A percentile compares a stretch with the other conserved stretches of the same genome.
Conservation (phyloP, 37 sponge, comb jelly and placozoan genomes). For the Halisarca cf. caerulea region DNA sequence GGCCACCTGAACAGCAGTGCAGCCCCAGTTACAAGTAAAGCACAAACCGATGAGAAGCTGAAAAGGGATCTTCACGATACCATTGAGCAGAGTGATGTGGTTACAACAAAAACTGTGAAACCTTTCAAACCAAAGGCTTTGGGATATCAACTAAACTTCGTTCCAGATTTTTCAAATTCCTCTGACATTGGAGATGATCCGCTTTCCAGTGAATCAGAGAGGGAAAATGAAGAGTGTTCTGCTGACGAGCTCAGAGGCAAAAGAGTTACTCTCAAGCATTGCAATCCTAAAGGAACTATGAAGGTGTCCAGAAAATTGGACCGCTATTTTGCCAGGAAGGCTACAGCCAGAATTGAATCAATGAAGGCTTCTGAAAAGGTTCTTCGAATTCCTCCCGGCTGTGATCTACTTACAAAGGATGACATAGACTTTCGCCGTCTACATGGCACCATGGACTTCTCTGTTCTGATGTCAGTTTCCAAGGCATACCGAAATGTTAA, state of each 20-base stretch:
- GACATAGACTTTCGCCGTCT: slow-evolving; percentile 35
- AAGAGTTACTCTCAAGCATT: background rate
- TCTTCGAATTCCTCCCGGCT: background rate
- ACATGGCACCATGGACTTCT: slow-evolving; percentile 50
- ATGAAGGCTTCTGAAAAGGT: slow-evolving; percentile 11
- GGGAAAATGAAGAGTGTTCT: slow-evolving; percentile 1
- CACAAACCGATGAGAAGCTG: no score
- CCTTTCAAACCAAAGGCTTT: background rate
- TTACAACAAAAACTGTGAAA: no score
- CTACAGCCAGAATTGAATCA: slow-evolving; percentile 40
- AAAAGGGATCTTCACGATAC: no score
- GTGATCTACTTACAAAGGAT: slow-evolving; percentile 42
- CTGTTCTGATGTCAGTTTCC: slow-evolving; percentile 36
- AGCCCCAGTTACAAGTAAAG: no score
- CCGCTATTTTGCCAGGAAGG: slow-evolving; percentile 36
- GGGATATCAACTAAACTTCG: background rate
- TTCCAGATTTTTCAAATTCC: background rate
- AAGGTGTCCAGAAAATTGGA: slow-evolving; percentile 14
- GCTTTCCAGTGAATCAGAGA: background rate
- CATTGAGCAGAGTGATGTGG: no score
- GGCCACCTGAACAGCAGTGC: no score
- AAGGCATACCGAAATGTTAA: slow-evolving; percentile 17
- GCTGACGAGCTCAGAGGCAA: background rate
- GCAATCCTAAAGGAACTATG: background rate
- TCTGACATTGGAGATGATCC: background rate